phyloP scores from a whole-genome alignment of 37 sponge, comb jelly and placozoan genomes.

The Halichondria panicea region DNA sequence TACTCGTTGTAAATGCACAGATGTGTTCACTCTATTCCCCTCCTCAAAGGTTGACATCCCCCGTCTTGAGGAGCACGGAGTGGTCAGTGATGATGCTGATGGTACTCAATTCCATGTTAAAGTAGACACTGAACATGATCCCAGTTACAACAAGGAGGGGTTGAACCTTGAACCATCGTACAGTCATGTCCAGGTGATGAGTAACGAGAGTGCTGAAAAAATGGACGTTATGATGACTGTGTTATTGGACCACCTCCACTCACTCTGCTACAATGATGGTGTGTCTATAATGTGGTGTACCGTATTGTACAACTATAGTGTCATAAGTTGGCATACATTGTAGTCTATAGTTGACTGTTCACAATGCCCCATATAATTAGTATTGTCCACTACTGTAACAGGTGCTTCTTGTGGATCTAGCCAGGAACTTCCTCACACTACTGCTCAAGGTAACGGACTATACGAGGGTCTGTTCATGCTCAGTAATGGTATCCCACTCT shows the following conservation, averaged over 20 bases:
- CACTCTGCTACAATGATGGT: constrained; percentile 27
- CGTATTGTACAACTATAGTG: no score
- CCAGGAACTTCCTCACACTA: not conserved
- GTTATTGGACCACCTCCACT: constrained; percentile 38
- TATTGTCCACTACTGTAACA: no score
- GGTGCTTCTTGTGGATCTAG: constrained; percentile 7
- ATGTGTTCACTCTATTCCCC: not conserved
- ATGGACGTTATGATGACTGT: constrained; percentile 70
- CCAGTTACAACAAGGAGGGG: not conserved
- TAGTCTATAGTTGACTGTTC: no score
- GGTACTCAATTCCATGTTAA: constrained; percentile 37
- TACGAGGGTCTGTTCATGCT: not conserved
- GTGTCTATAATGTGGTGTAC: no score
- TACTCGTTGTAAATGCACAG: not conserved
- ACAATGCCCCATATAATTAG: no score
- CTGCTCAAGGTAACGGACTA: not conserved
- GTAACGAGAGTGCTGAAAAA: constrained; percentile 61
- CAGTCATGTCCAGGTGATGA: constrained; percentile 37
- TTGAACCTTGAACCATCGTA: not conserved
- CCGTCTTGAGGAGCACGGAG: constrained; percentile 13
- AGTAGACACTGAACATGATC: not conserved
- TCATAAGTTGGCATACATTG: no score
- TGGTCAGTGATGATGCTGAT: constrained; percentile 13
- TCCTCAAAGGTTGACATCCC: constrained; percentile 31
- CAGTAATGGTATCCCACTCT: no score